phyloP scores from a whole-genome alignment of 2,113 vertebrate species.

The Pholis gunnellus region DNA sequence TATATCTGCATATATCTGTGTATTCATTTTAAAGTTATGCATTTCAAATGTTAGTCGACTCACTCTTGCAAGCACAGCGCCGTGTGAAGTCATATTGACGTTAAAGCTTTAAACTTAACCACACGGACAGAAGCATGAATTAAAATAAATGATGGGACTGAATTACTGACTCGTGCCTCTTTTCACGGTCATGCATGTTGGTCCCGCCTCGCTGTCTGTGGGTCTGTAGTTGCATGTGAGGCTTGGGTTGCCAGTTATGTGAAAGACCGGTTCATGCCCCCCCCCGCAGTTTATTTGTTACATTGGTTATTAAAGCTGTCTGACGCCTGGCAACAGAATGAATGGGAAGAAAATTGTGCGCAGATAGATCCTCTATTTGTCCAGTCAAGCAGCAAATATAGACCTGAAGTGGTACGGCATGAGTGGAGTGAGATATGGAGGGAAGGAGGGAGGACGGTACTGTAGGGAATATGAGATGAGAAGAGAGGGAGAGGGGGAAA shows the following conservation, averaged over 20 bases:
- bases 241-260: constrained; percentile 87
- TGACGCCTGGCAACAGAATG: constrained; percentile 91
- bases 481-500: neutral
- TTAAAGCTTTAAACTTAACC: neutral
- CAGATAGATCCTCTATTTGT: constrained; percentile 59
- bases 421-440: constrained; percentile 12
- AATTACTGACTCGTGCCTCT: neutral
- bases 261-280: constrained; percentile 91
- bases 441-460: neutral
- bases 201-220: neutral
- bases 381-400: constrained; percentile 60
- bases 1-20: too few species aligned
- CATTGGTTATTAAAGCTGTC: constrained; percentile 89
- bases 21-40: neutral
- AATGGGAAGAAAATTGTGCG: constrained; percentile 83
- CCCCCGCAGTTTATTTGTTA: constrained; percentile 93
- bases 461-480: neutral
- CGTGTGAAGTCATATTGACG: neutral
- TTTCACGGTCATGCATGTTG: neutral
- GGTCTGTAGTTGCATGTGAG: neutral
- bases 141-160: neutral
- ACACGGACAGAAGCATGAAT: neutral
- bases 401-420: constrained; percentile 41
- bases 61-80: too few species aligned
- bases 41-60: neutral